Percentiles rank a stretch among this genome's conserved stretches.
These are phyloP conservation scores for Leptoteleia sp. DNA, from an alignment of 1,140 invertebrate genomes.

Conservation along the genomic window DNA sequence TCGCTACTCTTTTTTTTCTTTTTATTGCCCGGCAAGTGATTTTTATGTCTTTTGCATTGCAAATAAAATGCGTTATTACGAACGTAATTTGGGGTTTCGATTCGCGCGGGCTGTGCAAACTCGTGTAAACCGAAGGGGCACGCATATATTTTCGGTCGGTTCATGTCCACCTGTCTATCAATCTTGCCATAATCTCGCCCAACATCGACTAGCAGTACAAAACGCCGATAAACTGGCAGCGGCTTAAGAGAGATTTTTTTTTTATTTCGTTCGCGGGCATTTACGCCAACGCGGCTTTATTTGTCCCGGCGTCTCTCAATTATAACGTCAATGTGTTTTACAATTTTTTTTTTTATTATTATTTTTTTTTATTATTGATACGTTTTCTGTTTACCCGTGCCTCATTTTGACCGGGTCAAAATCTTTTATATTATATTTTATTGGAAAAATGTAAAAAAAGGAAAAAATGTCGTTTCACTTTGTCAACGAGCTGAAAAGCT, in stretches of 20 bases:
- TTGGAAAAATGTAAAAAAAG: too few relatives aligned
- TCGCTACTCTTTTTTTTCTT: slow-evolving; percentile 5
- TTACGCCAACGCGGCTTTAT: slow-evolving; percentile 37
- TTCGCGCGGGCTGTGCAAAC: slow-evolving; percentile 38
- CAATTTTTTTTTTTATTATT: slow-evolving; percentile 4
- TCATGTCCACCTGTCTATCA: slow-evolving; percentile 65
- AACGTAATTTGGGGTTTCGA: slow-evolving; percentile 59
- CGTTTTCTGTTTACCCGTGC: neutral
- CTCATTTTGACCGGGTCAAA: neutral
- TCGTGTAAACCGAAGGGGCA: slow-evolving; percentile 51
- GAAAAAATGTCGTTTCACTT: too few relatives aligned
- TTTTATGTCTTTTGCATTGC: slow-evolving; percentile 55
- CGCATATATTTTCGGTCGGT: slow-evolving; percentile 59
- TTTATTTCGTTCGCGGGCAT: slow-evolving; percentile 47
- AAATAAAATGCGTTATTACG: slow-evolving; percentile 64
- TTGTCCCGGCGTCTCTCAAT: slow-evolving; percentile 32
- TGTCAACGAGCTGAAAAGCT: neutral
- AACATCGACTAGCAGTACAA: slow-evolving; percentile 60
- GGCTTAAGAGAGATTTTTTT: slow-evolving; percentile 57
- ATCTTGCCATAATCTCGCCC: slow-evolving; percentile 64
- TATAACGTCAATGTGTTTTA: slow-evolving; percentile 36
- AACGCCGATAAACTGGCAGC: slow-evolving; percentile 61
- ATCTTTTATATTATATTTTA: too few relatives aligned
- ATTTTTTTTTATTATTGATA: neutral
- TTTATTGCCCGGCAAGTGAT: slow-evolving; percentile 38